Base-by-base conservation (phyloP, 2,888 invertebrate species). In the Drosophila paramelanica region DNA sequence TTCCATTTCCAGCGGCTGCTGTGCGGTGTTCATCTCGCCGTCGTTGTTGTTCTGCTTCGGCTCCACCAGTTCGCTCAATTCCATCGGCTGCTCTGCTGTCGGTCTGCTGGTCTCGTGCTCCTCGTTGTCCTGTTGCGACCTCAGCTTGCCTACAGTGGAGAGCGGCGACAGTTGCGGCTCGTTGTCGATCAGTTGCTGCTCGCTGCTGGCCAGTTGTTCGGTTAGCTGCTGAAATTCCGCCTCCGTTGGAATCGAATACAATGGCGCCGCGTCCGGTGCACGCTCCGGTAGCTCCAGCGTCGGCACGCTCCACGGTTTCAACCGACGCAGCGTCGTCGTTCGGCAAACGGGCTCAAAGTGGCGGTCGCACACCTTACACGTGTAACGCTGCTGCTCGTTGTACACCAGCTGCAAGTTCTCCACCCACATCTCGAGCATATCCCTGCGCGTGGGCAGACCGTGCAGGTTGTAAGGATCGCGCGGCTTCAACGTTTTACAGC, bases 231-330 rank as follows among this genome's bases (percentile, higher is more conserved):
- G 72, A 89, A 89, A 89, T 41, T 81, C 80, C 5, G 62, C 73
- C 8, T 77, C 75, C 1, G 61, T 71, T 25, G 68, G 79, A 47
- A 73, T 72, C 39, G 52, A 47, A 59, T 67, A 67, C 1, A 59
- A 2, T 0, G 67, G 65, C 10, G 20, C 14, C 49, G 59, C 45
- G 5, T 38, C 68, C 1, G 56, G 38, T 0, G 56, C 20, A 1
- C 56, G 69, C 10, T 55, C 57, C 1, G 84, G 86, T 10, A 89
- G 27, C 20, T 79, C 71, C 6, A 91, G 43, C 0, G 90, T 91
- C 0, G 90, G 90, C 58, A 91, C 71, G 11, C 89, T 88, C 91
- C 91, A 91, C 0, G 86, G 68, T 23, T 83, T 77, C 6, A 91
- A 42, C 6, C 89, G 70, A 0, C 68, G 81, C 20, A 79, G 76